Evolutionary conservation across 1,140 invertebrate species (phyloP).

Genomic region (Delia radicum): DNA sequence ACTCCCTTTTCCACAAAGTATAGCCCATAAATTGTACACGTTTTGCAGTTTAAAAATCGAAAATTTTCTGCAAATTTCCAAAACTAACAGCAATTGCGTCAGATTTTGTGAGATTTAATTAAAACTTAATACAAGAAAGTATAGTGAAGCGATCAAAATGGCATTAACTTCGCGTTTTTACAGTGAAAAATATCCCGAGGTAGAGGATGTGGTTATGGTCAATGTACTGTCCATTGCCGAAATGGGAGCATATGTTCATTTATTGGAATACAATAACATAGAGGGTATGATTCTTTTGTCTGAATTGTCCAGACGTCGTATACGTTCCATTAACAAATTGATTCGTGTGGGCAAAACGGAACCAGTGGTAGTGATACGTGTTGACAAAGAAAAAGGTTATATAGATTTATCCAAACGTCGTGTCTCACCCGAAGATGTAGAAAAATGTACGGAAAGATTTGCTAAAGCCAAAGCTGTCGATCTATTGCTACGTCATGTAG

Average conservation of each 20-base stretch:
- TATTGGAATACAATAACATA: conserved; percentile 98
- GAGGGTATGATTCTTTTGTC: conserved; percentile 96
- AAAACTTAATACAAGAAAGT: not conserved
- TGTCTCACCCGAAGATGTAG: conserved; percentile 96
- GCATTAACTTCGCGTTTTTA: conserved; percentile 97
- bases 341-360: conserved; percentile 98
- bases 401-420: conserved; percentile 99
- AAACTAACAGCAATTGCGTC: conserved; percentile 10
- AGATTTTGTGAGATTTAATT: not conserved
- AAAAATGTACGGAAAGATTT: conserved; percentile 97
- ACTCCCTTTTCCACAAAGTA: not conserved
- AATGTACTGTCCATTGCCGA: conserved; percentile 98
- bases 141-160: conserved; percentile 61
- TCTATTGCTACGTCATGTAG: conserved; percentile 96
- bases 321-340: conserved; percentile 98
- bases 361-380: conserved; percentile 98
- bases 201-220: conserved; percentile 99
- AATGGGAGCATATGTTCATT: conserved; percentile 98
- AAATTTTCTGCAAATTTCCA: conserved; percentile 10
- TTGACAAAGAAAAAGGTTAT: conserved; percentile 99
- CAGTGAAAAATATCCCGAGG: conserved; percentile 94
- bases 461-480: conserved; percentile 99
- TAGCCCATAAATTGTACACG: conserved; percentile 30
- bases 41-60: conserved; percentile 26
- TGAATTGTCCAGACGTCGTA: conserved; percentile 96